Evolutionary conservation across 2,888 invertebrate genomes (phyloP), one percentile per base, ranked within the genome.

Genomic region (Eristalis arbustorum): DNA sequence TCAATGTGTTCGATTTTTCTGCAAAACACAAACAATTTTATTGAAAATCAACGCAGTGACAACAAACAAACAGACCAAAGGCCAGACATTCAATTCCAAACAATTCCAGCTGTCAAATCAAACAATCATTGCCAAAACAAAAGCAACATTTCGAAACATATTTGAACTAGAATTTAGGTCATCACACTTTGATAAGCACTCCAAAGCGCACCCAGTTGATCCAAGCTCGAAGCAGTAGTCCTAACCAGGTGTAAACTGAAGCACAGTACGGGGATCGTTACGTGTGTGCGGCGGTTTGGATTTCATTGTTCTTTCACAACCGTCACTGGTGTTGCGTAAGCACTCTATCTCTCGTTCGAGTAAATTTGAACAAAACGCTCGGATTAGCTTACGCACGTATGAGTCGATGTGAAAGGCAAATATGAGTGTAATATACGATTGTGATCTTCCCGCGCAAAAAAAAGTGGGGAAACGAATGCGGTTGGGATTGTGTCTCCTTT

Each of bases 341-440:
- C 49, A 8, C 18, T 18, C 18, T 76, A 34, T 62, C 42, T 8
- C 74, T 42, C 80, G 59, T 76, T 73, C 68, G 72, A 34, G 64
- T 76, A 76, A 76, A 80, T 84, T 84, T 80, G 22, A 79, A 76
- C 73, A 77, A 84, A 80, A 76, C 76, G 59, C 18, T 11, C 14
- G 69, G 80, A 81, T 81, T 77, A 80, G 68, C 63, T 85, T 81
- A 85, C 84, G 84, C 84, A 80, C 73, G 73, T 77, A 49, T 49
- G 49, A 68, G 28, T 61, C 31, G 64, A 40, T 49, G 66, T 49
- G 49, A 49, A 49, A 49, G 49, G 49, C 49, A 49, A 49, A 49
- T 49, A 49, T 49, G 49, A 56, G 14, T n/a, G 28, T 59, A 34
- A 42, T 68, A 14, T 62, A 68, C 42, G 49, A 18, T 18, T 18